Base-by-base conservation (phyloP, 1,140 invertebrate species). In the Euglossa dilemma region DNA sequence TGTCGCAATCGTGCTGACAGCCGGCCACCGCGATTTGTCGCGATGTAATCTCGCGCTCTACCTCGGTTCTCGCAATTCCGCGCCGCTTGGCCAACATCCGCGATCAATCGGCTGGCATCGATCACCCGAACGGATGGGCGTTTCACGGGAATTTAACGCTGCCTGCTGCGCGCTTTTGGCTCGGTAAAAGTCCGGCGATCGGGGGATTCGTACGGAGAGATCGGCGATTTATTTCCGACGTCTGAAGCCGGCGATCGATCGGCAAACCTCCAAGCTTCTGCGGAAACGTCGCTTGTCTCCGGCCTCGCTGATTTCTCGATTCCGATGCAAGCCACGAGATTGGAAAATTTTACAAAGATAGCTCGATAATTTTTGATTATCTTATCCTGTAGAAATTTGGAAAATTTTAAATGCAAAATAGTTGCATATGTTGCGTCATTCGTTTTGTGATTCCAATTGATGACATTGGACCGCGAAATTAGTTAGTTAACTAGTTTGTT, bases 21-120 rank as follows among this genome's bases (percentile, higher is more conserved):
- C 61, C 36, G 61, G 45, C 80, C 52, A 36, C 73, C 45, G 54
- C 80, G 64, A 83, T 83, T 83, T 83, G 80, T 80, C 82, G 61
- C 74, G 59, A 80, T 67, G 74, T 84, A 80, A 86, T 86, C 61
- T 75, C 67, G 64, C 45, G 52, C 20, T 59, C 57, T 45, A n/a
- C 36, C 70, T 25, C 67, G 75, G 74, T 84, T 83, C 73, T 54
- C 73, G 84, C 80, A 83, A 86, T 74, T 67, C 63, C 25, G 20
- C 16, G 20, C 16, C 12, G 72, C 57, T 76, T 66, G 54, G n/a
- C 72, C 83, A 67, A 80, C 64, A 28, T 63, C 25, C 45, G 20
- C 56, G 66, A 57, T 70, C 45, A 7, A 23, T 28, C 69, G 67
- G n/a, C 57, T 36, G 4, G 23, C 25, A 70, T 79, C 76, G 66